phyloP scores from a whole-genome alignment of 92 coral and sea anemone species.

The Paramuricea clavata region DNA sequence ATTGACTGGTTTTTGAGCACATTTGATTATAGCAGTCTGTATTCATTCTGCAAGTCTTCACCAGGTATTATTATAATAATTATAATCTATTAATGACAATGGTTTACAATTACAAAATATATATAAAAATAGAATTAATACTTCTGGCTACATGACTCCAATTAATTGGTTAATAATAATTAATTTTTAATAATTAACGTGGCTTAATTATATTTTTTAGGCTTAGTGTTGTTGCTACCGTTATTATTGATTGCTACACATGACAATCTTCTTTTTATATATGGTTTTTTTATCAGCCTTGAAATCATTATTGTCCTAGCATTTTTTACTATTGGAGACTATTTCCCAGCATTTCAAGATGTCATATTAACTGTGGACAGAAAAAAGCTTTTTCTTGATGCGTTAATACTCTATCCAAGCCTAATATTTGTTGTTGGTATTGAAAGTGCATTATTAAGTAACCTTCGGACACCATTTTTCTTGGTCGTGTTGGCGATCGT shows the following conservation, averaged over 20 bases:
- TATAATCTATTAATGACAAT: background rate
- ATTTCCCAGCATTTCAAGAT: background rate
- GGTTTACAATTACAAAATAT: too few relatives aligned
- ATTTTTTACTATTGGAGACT: conserved; percentile 6
- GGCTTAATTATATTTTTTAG: background rate
- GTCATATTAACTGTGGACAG: background rate
- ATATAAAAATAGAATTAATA: too few relatives aligned
- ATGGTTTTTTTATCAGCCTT: background rate
- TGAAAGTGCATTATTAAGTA: too few relatives aligned
- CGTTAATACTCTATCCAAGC: background rate
- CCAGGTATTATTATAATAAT: background rate
- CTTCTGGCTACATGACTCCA: too few relatives aligned
- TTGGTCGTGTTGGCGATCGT: background rate
- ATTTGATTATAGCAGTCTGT: background rate
- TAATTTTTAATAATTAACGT: too few relatives aligned
- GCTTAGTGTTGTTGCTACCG: background rate
- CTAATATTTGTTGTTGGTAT: background rate
- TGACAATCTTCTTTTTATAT: conserved; percentile 1
- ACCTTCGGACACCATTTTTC: background rate
- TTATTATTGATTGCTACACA: background rate
- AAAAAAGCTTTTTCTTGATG: background rate
- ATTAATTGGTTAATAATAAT: too few relatives aligned
- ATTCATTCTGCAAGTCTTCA: background rate
- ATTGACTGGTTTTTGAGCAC: conserved; percentile 11
- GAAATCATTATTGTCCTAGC: background rate